Conservation (phyloP, 1,140 invertebrate genomes). For the Mercenaria mercenaria region DNA sequence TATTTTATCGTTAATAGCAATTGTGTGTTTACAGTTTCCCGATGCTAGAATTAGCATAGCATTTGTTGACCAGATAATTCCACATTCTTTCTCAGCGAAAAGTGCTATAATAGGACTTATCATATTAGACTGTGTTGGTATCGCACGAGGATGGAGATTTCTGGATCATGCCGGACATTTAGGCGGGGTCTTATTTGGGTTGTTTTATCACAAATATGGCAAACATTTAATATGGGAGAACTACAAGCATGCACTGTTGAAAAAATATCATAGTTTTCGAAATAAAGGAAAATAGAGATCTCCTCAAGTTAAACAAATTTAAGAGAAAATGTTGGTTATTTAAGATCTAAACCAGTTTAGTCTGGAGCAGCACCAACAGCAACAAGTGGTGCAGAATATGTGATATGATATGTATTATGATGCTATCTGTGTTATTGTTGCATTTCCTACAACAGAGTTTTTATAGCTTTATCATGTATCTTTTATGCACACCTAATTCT, state of each 20-base stretch:
- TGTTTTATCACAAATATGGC: slow-evolving; percentile 87
- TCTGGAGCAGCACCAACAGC: too few relatives aligned
- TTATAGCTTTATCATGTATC: too few relatives aligned
- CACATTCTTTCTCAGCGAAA: slow-evolving; percentile 92
- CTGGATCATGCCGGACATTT: slow-evolving; percentile 99
- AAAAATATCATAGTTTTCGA: background rate
- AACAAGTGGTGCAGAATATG: too few relatives aligned
- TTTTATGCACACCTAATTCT: too few relatives aligned
- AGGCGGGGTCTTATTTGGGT: slow-evolving; percentile 95
- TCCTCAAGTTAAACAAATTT: too few relatives aligned
- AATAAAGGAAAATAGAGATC: background rate
- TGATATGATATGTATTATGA: too few relatives aligned
- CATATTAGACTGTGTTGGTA: slow-evolving; percentile 92
- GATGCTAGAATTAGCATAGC: slow-evolving; percentile 94
- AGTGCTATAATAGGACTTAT: slow-evolving; percentile 94
- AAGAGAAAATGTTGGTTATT: background rate
- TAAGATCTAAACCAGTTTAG: too few relatives aligned
- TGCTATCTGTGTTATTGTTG: too few relatives aligned
- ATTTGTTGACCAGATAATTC: slow-evolving; percentile 93
- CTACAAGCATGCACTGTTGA: background rate
- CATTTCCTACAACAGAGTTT: too few relatives aligned
- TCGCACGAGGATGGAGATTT: slow-evolving; percentile 94
- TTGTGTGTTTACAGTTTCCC: slow-evolving; percentile 94
- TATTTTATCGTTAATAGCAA: slow-evolving; percentile 95
- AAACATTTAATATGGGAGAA: slow-evolving; percentile 1